Base-by-base conservation (phyloP, 2,888 invertebrate species). In the Eupithecia pulchellata region DNA sequence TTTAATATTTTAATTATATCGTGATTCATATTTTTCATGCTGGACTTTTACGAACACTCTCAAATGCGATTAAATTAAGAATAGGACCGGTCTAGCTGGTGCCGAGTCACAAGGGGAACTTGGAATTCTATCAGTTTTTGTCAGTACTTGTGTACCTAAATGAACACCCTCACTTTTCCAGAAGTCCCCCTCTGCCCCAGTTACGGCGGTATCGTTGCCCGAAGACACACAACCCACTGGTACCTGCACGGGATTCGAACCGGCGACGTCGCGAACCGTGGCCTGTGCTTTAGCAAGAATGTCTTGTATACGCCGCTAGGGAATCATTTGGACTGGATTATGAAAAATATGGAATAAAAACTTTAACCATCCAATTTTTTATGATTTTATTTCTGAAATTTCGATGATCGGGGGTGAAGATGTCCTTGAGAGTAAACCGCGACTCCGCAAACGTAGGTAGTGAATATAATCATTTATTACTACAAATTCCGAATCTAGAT, bases 151-250 rank as follows among this genome's bases (percentile, higher is more conserved):
- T n/a, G n/a, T n/a, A n/a, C n/a, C n/a, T n/a, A n/a, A n/a, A n/a
- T n/a, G 11, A 34, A 34, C 8, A 17, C 25, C 2, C 42, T n/a
- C 47, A 39, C n/a, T 65, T 20, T 69, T 85, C 9, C 85, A 93
- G 93, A 86, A 52, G 84, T 91, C 17, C 78, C 89, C 0, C 79
- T 87, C 1, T 93, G 93, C 27, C 93, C 93, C 0, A 93, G 90
- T 73, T 90, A 88, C 69, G 93, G 93, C 0, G 92, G 92, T 4
- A 42, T 91, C 0, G 86, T 84, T 75, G 86, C 83, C 0, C 76
- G 82, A 0, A 84, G 81, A 42, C 77, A 80, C 1, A n/a, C 39
- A 0, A 73, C 79, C 27, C 73, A 75, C 0, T 89, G 91, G 89
- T 84, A 82, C 32, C 79, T 93, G 0, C 78, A 79, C 11, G 93